Percentiles rank a stretch among this genome's conserved stretches.
Evolutionary conservation across 2,113 vertebrate species (phyloP).

Genomic region (Cnemophilus loriae): DNA sequence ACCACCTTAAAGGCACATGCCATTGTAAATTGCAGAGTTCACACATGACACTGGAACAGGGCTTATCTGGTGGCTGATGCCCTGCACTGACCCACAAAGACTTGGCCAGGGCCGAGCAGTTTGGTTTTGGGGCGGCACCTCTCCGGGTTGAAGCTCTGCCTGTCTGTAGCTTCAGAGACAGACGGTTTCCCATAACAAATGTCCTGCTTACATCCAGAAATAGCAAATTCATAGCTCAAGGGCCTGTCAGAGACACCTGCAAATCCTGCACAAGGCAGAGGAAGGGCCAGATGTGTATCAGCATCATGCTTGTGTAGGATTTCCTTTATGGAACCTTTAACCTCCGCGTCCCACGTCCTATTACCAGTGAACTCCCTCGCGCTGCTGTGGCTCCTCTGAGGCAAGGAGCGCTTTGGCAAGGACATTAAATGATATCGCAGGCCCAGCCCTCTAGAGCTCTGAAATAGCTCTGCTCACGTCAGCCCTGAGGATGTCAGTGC

Average conservation of each 20-base stretch:
- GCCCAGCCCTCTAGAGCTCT: not conserved
- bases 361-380: not conserved
- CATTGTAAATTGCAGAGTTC: not conserved
- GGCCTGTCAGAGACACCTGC: not conserved
- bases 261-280: not conserved
- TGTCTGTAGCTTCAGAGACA: not conserved
- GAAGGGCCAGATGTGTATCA: not conserved
- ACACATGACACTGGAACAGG: not conserved
- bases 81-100: not conserved
- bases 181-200: not conserved
- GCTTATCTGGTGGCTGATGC: not conserved
- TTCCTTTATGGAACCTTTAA: not conserved
- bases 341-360: not conserved
- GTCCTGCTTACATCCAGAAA: not conserved
- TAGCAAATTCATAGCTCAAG: not conserved
- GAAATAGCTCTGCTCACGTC: not conserved
- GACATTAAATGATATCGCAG: not conserved
- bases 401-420: not conserved
- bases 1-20: rapidly evolving
- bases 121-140: not conserved
- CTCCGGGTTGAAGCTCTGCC: not conserved
- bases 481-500: not conserved
- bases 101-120: not conserved
- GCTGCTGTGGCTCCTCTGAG: not conserved
- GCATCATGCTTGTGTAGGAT: not conserved